Conservation (phyloP, 2,888 invertebrate genomes). For the Scaptomyza reducta region DNA sequence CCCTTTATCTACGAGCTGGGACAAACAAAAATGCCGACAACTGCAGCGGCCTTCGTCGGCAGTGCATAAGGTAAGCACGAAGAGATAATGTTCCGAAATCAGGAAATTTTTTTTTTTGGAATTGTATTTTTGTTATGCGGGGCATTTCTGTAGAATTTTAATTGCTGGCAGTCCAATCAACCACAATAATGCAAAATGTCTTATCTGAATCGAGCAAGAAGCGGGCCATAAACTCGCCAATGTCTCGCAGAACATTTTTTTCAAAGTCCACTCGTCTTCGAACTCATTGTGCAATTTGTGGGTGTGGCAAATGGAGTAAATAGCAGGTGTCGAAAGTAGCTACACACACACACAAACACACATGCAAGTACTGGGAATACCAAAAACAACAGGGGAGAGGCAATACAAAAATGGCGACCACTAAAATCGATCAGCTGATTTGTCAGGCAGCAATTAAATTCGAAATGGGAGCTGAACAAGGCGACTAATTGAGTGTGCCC, state of each 20-base stretch:
- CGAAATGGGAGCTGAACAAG: conserved; percentile 61
- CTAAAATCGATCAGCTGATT: conserved; percentile 63
- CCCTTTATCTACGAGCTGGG: conserved; percentile 19
- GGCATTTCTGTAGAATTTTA: conserved; percentile 72
- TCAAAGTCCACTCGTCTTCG: conserved; percentile 48
- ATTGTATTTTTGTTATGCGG: conserved; percentile 14
- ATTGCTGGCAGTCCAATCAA: conserved; percentile 40
- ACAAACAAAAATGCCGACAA: conserved; percentile 62
- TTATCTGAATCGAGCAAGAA: conserved; percentile 51
- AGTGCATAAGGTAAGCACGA: conserved; percentile 73
- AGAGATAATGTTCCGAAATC: conserved; percentile 25
- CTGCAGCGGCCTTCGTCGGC: conserved; percentile 58
- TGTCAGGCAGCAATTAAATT: conserved; percentile 65
- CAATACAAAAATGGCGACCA: conserved; percentile 51
- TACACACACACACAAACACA: conserved; percentile 11
- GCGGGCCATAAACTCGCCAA: conserved; percentile 54
- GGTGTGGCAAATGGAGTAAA: conserved; percentile 21
- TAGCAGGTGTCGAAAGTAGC: conserved; percentile 55
- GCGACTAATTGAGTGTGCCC: conserved; percentile 52
- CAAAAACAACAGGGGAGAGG: conserved; percentile 23
- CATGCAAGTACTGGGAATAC: conserved; percentile 30
- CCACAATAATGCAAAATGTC: conserved; percentile 50
- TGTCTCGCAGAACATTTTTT: conserved; percentile 33
- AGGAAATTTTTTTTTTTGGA: conserved; percentile 7
- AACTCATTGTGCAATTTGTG: conserved; percentile 62